Base-by-base conservation (phyloP, 2,888 invertebrate species). In the Drosophila barbarae region DNA sequence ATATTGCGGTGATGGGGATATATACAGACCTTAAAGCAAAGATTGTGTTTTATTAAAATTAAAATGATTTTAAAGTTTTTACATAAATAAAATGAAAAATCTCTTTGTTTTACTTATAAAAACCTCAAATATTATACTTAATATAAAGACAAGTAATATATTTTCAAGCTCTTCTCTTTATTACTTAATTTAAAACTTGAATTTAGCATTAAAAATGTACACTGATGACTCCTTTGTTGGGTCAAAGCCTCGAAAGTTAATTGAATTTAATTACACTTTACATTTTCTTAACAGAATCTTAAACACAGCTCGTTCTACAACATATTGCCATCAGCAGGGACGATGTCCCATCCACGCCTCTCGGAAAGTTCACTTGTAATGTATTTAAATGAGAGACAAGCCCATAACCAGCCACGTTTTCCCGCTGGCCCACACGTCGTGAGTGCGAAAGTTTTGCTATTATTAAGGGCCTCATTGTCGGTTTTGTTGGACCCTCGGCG, bases 401-500 rank as follows among this genome's bases (percentile, higher is more conserved):
- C 44, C 56, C 68, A 64, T 56, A 46, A 46, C 66, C 66, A 57
- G 57, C 18, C 26, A 56, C 50, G 38, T 51, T 51, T 44, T 34
- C 47, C 56, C 36, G 52, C 65, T 32, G 51, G 51, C 65, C 44
- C 52, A 65, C 72, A 76, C 51, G 61, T 66, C 61, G 77, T 83
- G 78, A 83, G 78, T 79, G 76, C 84, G 56, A 83, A 84, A 82
- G 65, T 83, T 83, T 78, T 71, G 72, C 82, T 76, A 83, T 82
- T 82, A 85, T 85, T 83, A 83, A 84, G 74, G 79, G 73, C 71
- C 79, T 71, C 77, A 75, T 84, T 84, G 82, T 68, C 71, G 79
- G 73, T 78, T 78, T 81, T 84, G 84, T 85, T 77, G 77, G 81
- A 72, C 84, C 81, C 84, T 41, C 36, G 63, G 71, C 69, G 79